These are phyloP conservation scores for Empidonax traillii DNA, from an alignment of 2,113 vertebrate genomes.

Conservation along the genomic window DNA sequence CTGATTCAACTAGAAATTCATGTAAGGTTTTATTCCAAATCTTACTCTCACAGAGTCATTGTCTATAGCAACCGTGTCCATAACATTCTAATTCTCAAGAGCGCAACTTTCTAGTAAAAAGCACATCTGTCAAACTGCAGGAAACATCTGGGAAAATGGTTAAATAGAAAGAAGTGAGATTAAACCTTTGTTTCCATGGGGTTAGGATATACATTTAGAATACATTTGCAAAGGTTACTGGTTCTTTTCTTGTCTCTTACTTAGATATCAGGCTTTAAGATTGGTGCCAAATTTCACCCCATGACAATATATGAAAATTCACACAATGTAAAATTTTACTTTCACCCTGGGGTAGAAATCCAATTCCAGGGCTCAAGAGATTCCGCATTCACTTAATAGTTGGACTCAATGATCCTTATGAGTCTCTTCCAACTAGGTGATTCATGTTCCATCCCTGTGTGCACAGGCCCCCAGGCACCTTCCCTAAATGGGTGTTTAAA, in stretches of 20 bases:
- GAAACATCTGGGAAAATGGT: slow-evolving; percentile 81
- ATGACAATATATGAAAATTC: fast-evolving
- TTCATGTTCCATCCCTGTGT: fast-evolving
- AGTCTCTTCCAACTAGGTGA: background rate
- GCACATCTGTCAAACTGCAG: slow-evolving; percentile 75
- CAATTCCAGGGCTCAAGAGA: fast-evolving
- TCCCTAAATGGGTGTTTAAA: background rate
- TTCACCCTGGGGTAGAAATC: background rate
- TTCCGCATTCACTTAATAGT: background rate
- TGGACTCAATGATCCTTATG: background rate
- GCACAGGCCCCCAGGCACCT: fast-evolving
- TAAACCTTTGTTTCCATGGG: slow-evolving; percentile 50
- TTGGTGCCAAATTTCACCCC: background rate
- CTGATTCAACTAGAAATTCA: slow-evolving; percentile 22
- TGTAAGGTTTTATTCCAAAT: slow-evolving; percentile 47
- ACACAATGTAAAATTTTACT: background rate
- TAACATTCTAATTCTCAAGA: slow-evolving; percentile 72
- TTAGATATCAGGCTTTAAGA: background rate
- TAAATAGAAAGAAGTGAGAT: slow-evolving; percentile 53
- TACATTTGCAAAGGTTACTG: background rate
- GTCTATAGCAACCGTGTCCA: slow-evolving; percentile 83
- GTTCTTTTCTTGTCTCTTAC: background rate
- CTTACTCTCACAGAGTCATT: slow-evolving; percentile 55
- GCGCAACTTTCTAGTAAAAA: slow-evolving; percentile 76
- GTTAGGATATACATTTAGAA: background rate